Percentiles rank a stretch among this genome's conserved stretches.
Conservation (phyloP, 1,140 invertebrate species). For the Drosophila persimilis region DNA sequence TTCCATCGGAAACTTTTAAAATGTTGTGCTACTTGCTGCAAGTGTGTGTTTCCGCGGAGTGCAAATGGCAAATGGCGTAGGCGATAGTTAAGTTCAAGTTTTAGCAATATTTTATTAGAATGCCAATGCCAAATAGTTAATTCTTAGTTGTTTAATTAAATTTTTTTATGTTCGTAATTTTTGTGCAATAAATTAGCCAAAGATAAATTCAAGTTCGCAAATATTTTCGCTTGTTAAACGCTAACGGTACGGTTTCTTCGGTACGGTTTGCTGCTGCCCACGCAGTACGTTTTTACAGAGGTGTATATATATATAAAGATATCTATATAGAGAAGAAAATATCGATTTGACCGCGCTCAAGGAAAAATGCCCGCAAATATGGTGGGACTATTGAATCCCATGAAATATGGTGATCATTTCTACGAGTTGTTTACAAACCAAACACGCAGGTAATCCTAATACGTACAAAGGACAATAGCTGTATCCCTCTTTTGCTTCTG, state of each 20-base stretch:
- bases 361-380: conserved; percentile 38
- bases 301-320: conserved; percentile 29
- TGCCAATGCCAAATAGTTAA: conserved; percentile 60
- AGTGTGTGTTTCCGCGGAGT: conserved; percentile 4
- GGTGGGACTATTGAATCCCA: conserved; percentile 80
- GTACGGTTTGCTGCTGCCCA: too few relatives aligned
- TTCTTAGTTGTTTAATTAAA: conserved; percentile 65
- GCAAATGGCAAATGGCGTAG: conserved; percentile 34
- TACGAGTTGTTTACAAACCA: conserved; percentile 81
- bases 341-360: conserved; percentile 58
- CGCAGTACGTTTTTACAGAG: too few relatives aligned
- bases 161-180: conserved; percentile 36
- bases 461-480: conserved; percentile 32
- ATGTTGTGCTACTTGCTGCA: conserved; percentile 1
- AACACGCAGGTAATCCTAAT: conserved; percentile 74
- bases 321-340: conserved; percentile 35
- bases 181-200: conserved; percentile 66
- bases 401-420: conserved; percentile 82
- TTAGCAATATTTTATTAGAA: conserved; percentile 2
- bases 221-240: conserved; percentile 6
- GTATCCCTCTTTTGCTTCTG: conserved; percentile 15
- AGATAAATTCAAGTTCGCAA: conserved; percentile 5
- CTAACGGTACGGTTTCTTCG: conserved; percentile 4
- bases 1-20: too few relatives aligned
- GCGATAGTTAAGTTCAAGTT: too few relatives aligned